phyloP scores from a whole-genome alignment of 2,888 invertebrate genomes.

The Cephus pulcher region DNA sequence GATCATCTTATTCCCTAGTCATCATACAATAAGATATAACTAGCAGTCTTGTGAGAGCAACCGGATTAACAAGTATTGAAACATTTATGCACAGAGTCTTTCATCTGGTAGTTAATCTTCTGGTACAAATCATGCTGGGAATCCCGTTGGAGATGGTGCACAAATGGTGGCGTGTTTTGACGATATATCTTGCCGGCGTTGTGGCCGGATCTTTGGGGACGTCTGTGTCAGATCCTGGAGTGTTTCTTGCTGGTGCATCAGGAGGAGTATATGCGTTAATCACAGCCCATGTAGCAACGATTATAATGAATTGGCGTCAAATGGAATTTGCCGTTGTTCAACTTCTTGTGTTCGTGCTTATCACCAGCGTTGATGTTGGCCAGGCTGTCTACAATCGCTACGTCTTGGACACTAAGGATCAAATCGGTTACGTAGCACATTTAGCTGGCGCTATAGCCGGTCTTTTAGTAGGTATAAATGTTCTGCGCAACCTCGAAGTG shows the following conservation, averaged over 20 bases:
- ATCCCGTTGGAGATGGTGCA: slow-evolving; percentile 97
- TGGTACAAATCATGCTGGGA: slow-evolving; percentile 93
- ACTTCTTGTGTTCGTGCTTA: slow-evolving; percentile 82
- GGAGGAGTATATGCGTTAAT: slow-evolving; percentile 96
- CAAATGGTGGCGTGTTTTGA: slow-evolving; percentile 90
- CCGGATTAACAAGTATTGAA: neutral
- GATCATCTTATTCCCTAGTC: neutral
- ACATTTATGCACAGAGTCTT: slow-evolving; percentile 72
- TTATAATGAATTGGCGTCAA: slow-evolving; percentile 95
- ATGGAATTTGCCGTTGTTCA: slow-evolving; percentile 95
- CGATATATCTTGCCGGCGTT: slow-evolving; percentile 87
- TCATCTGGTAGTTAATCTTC: slow-evolving; percentile 90
- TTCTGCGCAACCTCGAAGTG: slow-evolving; percentile 84
- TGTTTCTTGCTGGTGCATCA: slow-evolving; percentile 91
- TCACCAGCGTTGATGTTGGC: slow-evolving; percentile 87
- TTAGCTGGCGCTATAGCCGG: slow-evolving; percentile 92
- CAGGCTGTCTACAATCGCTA: slow-evolving; percentile 93
- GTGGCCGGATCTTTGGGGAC: slow-evolving; percentile 87
- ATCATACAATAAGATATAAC: neutral
- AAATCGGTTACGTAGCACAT: slow-evolving; percentile 95
- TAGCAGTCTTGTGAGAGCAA: neutral
- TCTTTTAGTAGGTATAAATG: slow-evolving; percentile 83
- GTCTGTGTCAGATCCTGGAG: slow-evolving; percentile 81
- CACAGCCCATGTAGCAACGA: slow-evolving; percentile 92
- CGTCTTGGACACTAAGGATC: slow-evolving; percentile 75